Percentiles rank a stretch among this genome's conserved stretches.
These are phyloP conservation scores for Luscinia megarhynchos DNA, from an alignment of 2,797 vertebrate species.

Conservation along the genomic window DNA sequence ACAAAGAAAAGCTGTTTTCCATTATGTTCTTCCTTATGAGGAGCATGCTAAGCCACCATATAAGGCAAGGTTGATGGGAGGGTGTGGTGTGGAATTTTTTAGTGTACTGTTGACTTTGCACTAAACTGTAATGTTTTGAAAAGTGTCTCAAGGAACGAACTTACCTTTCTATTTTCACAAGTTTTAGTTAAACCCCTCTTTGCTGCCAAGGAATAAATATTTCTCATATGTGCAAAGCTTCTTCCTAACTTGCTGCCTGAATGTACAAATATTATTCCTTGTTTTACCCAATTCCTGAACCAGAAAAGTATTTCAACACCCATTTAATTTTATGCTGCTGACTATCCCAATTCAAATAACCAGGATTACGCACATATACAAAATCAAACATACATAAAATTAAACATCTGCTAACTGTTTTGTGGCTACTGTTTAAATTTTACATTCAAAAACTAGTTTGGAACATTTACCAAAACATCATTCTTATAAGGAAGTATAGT, in stretches of 20 bases:
- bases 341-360: not conserved
- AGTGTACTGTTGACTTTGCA: not conserved
- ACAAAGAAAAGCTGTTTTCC: not conserved
- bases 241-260: not conserved
- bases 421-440: not conserved
- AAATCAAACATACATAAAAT: not conserved
- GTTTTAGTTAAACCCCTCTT: not conserved
- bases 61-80: not conserved
- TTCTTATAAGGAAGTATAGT: not conserved
- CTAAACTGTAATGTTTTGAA: not conserved
- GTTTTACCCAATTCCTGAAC: not conserved
- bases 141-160: not conserved
- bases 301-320: not conserved
- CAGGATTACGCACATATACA: not conserved
- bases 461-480: not conserved
- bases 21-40: not conserved
- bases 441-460: not conserved
- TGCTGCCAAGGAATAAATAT: not conserved
- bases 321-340: not conserved
- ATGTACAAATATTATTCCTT: not conserved
- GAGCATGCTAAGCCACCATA: not conserved
- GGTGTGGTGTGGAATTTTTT: not conserved
- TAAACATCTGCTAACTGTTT: not conserved
- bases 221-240: rapidly evolving
- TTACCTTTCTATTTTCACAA: not conserved